Base-by-base conservation (phyloP, 2,797 vertebrate species). In the Pangasius krempfi region DNA sequence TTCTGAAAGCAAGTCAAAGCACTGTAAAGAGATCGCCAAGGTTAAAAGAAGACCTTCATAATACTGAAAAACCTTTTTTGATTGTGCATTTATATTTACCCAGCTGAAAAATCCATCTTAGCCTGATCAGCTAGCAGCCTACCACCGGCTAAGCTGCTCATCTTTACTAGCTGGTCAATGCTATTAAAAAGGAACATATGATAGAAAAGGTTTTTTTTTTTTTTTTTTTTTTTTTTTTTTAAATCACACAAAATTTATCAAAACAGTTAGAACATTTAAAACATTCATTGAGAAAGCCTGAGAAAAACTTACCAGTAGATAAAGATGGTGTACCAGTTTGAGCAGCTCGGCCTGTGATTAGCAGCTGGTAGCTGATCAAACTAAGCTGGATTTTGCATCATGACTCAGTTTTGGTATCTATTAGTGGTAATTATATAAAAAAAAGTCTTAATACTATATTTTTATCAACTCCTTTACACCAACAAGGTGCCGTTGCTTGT, bases 1-100 rank as follows among this genome's bases (percentile, higher is more conserved):
- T 83, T 44, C 58, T 82, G 33, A 62, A 82, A 62, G 22, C 80
- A 62, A n/a, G 60, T 64, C 60, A 47, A 10, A 47, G 40, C 81
- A 66, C 60, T 20, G 60, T 66, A 60, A 47, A 47, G 40, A 47
- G 14, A 83, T 64, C 60, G 50, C 60, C 60, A 18, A 64, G 81
- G 60, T 30, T 80, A 22, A 20, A 58, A 33, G 54, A 58, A 10
- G 78, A 37, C 78, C 78, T 80, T 80, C 75, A 18, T 3, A 54
- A 54, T 54, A 80, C 30, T 37, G 54, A 80, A 30, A 80, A 58
- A 5, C 20, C 13, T 20, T 79, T 58, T 79, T 80, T 22, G 50
- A 22, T 56, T 33, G n/a, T 22, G 52, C 16, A 22, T 80, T 56
- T 25, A 33, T 80, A 56, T 56, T 76, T 50, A 27, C 5, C 12